These are phyloP conservation scores for Diaphora mendica DNA, from an alignment of 2,888 invertebrate species.

Conservation along the genomic window DNA sequence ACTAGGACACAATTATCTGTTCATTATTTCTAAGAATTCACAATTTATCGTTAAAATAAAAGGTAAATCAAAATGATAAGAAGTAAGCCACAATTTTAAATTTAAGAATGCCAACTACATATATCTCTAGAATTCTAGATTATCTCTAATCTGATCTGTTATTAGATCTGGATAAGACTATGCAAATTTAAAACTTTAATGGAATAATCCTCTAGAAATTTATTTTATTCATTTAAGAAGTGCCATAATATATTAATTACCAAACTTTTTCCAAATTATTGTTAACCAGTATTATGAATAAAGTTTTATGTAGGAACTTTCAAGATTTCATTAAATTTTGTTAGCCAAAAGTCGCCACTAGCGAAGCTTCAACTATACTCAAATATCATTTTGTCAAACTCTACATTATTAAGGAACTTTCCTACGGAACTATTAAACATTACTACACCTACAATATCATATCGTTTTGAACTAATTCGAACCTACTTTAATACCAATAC, in stretches of 20 bases:
- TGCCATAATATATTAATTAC: not conserved
- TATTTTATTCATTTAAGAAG: not conserved
- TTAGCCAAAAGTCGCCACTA: not conserved
- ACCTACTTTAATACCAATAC: not conserved
- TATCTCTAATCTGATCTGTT: no score
- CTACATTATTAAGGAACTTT: not conserved
- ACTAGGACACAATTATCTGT: not conserved
- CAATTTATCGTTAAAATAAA: not conserved
- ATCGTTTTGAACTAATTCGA: not conserved
- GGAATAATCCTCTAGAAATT: not conserved
- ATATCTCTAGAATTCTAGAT: no score
- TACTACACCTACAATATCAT: not conserved
- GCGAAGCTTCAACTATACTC: not conserved
- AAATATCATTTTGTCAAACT: slow-evolving; percentile 1
- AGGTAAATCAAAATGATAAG: not conserved
- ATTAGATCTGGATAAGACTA: not conserved
- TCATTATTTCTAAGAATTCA: not conserved
- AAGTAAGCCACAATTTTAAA: not conserved
- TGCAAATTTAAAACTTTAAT: not conserved
- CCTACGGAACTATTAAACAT: not conserved
- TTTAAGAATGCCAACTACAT: not conserved
- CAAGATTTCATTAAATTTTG: not conserved
- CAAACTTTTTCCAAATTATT: not conserved
- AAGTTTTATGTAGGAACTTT: not conserved
- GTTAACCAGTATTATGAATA: not conserved